Evolutionary conservation across 2,797 vertebrate genomes (phyloP).

Genomic region (Pelobates cultripes): DNA sequence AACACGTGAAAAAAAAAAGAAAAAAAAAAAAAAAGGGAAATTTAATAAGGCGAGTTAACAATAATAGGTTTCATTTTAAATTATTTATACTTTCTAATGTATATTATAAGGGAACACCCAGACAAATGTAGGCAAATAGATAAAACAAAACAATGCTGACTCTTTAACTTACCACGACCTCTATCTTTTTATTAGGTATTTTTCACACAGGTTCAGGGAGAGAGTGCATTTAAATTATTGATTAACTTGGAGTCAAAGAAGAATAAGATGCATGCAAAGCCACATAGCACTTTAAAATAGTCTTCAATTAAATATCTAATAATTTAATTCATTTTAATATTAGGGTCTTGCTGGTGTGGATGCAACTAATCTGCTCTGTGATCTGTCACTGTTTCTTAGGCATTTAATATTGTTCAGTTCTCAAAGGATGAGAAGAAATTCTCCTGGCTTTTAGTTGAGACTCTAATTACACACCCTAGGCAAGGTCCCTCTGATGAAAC

Average conservation of each 20-base stretch:
- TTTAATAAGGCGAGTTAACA: no score
- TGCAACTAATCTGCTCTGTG: neutral
- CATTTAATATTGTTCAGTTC: constrained; percentile 4
- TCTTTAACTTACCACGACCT: no score
- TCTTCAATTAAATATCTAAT: constrained; percentile 7
- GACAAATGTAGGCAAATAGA: no score
- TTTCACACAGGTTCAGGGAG: no score
- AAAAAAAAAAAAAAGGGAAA: no score
- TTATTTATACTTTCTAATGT: no score
- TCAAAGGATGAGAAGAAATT: neutral
- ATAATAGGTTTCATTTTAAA: no score
- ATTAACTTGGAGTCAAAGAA: neutral
- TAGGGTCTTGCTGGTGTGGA: neutral
- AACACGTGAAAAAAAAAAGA: no score
- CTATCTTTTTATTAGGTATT: no score
- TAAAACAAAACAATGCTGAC: no score
- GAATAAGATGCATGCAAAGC: neutral
- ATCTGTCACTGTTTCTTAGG: constrained; percentile 1
- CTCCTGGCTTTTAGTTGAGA: neutral
- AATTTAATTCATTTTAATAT: neutral
- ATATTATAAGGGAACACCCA: no score
- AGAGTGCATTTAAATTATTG: neutral
- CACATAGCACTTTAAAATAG: neutral
- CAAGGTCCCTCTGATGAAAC: neutral
- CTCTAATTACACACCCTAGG: neutral